Percentiles rank a stretch among this genome's conserved stretches.
These are phyloP conservation scores for Serinus canaria DNA, from an alignment of 2,113 vertebrate genomes.

Conservation along the genomic window DNA sequence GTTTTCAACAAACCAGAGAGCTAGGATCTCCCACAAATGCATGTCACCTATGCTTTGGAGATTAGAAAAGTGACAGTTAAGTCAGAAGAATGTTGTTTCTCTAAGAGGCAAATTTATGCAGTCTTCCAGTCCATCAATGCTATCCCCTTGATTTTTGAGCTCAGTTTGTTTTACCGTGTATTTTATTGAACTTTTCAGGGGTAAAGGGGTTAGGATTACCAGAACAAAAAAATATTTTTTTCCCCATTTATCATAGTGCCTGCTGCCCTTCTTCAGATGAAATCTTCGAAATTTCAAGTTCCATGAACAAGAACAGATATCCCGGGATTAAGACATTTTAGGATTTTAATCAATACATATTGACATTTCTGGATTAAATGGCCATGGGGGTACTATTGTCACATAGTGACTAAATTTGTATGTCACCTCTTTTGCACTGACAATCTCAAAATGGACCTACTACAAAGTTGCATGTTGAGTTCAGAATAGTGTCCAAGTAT, in stretches of 20 bases:
- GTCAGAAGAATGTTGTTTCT: not conserved
- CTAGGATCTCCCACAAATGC: not conserved
- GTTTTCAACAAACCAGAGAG: not conserved
- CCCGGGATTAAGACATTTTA: not conserved
- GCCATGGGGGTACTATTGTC: accelerated
- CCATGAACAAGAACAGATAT: not conserved
- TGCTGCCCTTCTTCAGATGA: not conserved
- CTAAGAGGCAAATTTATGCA: not conserved
- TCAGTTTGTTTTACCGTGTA: not conserved
- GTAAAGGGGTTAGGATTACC: not conserved
- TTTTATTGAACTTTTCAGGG: not conserved
- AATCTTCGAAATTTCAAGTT: not conserved
- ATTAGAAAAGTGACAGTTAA: not conserved
- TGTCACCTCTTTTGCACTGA: not conserved
- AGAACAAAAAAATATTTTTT: not conserved
- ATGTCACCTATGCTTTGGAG: not conserved
- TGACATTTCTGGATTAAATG: not conserved
- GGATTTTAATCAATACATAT: not conserved
- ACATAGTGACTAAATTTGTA: not conserved
- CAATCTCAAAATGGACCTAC: not conserved
- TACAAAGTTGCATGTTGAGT: accelerated
- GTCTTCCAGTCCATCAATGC: not conserved
- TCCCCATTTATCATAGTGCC: not conserved
- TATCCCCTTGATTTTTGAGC: not conserved
- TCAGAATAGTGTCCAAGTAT: not conserved